Base-by-base conservation (phyloP, 2,113 vertebrate genomes). In the Carollia perspicillata region DNA sequence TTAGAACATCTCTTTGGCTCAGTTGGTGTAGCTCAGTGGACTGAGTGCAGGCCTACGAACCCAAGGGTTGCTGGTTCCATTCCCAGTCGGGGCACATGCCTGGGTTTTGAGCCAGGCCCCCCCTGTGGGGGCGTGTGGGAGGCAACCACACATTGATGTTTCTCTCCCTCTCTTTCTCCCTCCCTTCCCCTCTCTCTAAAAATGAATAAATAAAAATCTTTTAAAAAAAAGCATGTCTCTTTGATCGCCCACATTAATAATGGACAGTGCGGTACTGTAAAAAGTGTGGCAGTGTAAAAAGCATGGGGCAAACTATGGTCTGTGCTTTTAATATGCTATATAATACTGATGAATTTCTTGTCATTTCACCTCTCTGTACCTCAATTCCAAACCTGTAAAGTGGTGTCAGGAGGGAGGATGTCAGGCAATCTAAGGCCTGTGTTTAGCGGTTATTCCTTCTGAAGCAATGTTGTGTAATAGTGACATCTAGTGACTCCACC, bases 381-480 rank as follows among this genome's bases (percentile, higher is more conserved):
- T 95, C 66, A 88, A 49, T 65, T 84, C n/a, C 37, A 89, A 42
- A 85, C 10, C 88, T 77, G 69, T 69, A 80, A 79, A 93, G 55
- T 55, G 72, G 42, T 26, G 20, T 63, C 30, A 3, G 20, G 51
- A 68, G n/a, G 37, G 13, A 74, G 17, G 11, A 69, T 69, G 28
- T 78, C 86, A 90, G 68, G 44, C 49, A 14, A 87, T n/a, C 22
- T 66, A 85, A 84, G 49, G 33, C n/a, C 58, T 33, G n/a, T 35
- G 42, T 26, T 78, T 16, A 22, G n/a, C 18, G 42, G 10, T 58
- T 75, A 84, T 60, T 13, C 28, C 49, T 93, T 90, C 10, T 74
- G 33, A 20, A 86, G 44, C 55, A 93, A 47, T 74, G 37, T 35
- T 89, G 17, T 84, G 6, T 37, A 88, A 93, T 1, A 63, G 92